phyloP scores from a whole-genome alignment of 2,797 vertebrate species.

The Parauchenoglanis ngamensis region DNA sequence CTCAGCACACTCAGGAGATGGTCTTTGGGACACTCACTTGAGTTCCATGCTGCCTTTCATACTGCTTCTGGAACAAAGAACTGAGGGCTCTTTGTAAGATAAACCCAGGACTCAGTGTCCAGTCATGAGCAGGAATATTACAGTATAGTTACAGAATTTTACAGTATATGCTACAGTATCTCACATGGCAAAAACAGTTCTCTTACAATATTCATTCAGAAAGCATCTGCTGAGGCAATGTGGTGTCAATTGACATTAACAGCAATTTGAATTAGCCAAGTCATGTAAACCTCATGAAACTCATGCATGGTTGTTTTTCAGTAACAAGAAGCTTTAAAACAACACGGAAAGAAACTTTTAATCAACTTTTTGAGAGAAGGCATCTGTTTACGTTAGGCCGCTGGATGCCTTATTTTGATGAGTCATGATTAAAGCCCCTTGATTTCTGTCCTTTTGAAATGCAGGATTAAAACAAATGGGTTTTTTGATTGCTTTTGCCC shows the following conservation, averaged over 20 bases:
- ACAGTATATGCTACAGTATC: background rate
- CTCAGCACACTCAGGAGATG: constrained; percentile 38
- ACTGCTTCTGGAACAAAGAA: constrained; percentile 44
- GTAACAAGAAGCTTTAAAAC: background rate
- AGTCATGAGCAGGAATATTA: constrained; percentile 13
- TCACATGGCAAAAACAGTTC: constrained; percentile 10
- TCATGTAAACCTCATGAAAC: background rate
- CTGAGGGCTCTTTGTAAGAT: constrained; percentile 1
- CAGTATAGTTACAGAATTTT: no score
- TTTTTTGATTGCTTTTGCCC: constrained; percentile 61
- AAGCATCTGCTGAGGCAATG: background rate
- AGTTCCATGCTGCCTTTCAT: constrained; percentile 48
- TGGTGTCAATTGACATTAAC: background rate
- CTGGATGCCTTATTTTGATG: constrained; percentile 24
- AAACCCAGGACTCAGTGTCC: constrained; percentile 24
- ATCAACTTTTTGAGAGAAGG: background rate
- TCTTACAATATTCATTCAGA: constrained; percentile 13
- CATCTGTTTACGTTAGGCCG: constrained; percentile 12
- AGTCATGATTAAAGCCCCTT: constrained; percentile 28
- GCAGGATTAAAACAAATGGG: constrained; percentile 65
- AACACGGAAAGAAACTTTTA: background rate
- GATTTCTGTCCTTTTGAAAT: constrained; percentile 63
- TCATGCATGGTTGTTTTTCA: background rate
- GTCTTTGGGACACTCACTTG: constrained; percentile 67
- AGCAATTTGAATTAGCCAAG: background rate